phyloP scores from a whole-genome alignment of 2,797 vertebrate genomes.

The Bufotes viridis region DNA sequence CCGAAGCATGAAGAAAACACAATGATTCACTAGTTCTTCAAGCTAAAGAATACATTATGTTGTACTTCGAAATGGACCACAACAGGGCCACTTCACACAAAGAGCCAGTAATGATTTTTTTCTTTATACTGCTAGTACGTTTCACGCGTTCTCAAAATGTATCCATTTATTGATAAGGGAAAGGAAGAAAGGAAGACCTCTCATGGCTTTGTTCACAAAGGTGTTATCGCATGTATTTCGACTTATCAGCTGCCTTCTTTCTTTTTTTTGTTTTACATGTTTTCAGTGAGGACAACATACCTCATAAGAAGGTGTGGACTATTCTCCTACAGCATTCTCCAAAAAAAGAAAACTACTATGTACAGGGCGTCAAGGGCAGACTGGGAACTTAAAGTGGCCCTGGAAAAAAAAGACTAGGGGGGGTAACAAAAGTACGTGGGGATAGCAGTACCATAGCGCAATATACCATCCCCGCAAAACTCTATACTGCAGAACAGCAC shows the following conservation, averaged over 20 bases:
- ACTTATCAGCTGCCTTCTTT: not conserved
- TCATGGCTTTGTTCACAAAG: not conserved
- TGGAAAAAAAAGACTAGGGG: too few species aligned
- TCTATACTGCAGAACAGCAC: too few species aligned
- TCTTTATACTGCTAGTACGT: not conserved
- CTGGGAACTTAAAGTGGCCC: too few species aligned
- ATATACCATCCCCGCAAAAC: too few species aligned
- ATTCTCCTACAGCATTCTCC: too few species aligned
- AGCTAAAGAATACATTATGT: not conserved
- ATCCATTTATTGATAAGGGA: not conserved
- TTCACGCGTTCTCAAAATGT: not conserved
- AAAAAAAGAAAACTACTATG: too few species aligned
- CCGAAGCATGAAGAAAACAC: not conserved
- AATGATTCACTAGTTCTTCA: not conserved
- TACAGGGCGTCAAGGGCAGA: too few species aligned
- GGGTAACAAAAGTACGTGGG: too few species aligned
- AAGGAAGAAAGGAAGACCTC: not conserved
- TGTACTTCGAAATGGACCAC: not conserved
- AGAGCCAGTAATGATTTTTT: constrained; percentile 1
- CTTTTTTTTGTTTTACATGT: not conserved
- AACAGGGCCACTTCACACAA: constrained; percentile 1
- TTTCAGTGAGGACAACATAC: not conserved
- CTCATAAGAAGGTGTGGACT: too few species aligned
- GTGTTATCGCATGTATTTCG: not conserved
- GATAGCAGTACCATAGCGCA: too few species aligned